Conservation (phyloP, 2,113 vertebrate genomes). For the Sisor rabdophorus region DNA sequence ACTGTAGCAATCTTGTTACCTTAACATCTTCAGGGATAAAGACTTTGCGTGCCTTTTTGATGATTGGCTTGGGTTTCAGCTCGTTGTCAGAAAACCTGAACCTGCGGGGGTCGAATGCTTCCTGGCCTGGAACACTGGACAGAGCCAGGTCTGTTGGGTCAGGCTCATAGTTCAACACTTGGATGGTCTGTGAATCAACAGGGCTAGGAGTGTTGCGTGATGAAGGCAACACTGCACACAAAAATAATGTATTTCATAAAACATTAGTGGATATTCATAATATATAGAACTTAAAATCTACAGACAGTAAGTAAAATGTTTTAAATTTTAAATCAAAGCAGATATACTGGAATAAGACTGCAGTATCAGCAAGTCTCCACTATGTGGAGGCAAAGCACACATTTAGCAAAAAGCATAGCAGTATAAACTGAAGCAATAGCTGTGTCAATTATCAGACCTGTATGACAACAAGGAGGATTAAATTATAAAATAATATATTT, state of each 20-base stretch:
- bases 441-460: neutral
- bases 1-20: constrained; percentile 70
- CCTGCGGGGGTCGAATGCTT: constrained; percentile 94
- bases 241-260: neutral
- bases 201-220: constrained; percentile 88
- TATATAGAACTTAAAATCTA: neutral
- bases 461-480: neutral
- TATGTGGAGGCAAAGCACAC: constrained; percentile 13
- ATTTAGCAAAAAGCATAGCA: neutral
- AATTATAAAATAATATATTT: no score
- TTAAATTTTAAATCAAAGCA: neutral
- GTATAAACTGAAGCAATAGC: neutral
- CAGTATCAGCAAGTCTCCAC: constrained; percentile 23
- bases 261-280: neutral
- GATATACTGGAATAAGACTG: neutral
- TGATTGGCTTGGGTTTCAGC: constrained; percentile 97
- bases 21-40: constrained; percentile 96
- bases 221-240: constrained; percentile 66
- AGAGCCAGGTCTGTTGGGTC: constrained; percentile 94
- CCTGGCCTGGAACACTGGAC: constrained; percentile 95
- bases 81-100: constrained; percentile 95
- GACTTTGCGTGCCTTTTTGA: constrained; percentile 96
- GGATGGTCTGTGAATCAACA: constrained; percentile 93
- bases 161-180: constrained; percentile 89
- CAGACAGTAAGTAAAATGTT: neutral